Evolutionary conservation across 2,797 vertebrate genomes (phyloP).

Genomic region (Geotrypetes seraphini): DNA sequence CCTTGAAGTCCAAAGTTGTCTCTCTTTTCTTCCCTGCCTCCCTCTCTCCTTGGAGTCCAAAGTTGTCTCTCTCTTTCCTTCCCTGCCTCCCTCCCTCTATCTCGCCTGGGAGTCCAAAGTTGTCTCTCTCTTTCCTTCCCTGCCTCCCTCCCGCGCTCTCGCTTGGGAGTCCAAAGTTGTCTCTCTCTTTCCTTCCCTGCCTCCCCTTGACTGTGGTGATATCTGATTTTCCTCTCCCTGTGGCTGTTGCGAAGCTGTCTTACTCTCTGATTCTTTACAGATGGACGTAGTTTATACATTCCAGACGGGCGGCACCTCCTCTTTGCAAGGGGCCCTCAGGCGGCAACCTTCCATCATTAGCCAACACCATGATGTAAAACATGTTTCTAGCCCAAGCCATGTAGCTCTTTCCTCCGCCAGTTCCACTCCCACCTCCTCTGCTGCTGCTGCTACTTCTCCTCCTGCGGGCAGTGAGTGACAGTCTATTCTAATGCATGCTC

Average conservation of each 20-base stretch:
- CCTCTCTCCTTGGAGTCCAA: too few relatives aligned
- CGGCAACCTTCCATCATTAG: constrained; percentile 92
- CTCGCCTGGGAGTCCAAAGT: too few relatives aligned
- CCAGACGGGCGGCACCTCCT: constrained; percentile 87
- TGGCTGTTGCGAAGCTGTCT: constrained; percentile 48
- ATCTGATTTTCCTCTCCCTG: constrained; percentile 3
- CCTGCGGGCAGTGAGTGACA: constrained; percentile 94
- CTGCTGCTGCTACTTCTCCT: constrained; percentile 61
- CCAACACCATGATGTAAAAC: constrained; percentile 97
- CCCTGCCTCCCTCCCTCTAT: not conserved
- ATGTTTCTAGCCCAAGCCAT: constrained; percentile 94
- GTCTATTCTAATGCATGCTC: constrained; percentile 67
- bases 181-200: constrained; percentile 3
- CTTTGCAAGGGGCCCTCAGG: constrained; percentile 85
- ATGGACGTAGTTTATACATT: constrained; percentile 99
- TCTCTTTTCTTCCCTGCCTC: too few relatives aligned
- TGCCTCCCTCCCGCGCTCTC: not conserved
- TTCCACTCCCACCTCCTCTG: constrained; percentile 75
- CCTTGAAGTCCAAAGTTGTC: too few relatives aligned
- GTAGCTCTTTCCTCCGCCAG: constrained; percentile 85
- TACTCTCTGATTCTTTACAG: constrained; percentile 81
- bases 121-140: constrained; percentile 12
- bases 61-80: constrained; percentile 15
- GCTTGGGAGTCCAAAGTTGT: not conserved
- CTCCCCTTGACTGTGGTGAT: too few relatives aligned